A percentile compares a stretch with the other conserved stretches of the same genome.
Conservation (phyloP, 1,140 invertebrate genomes). For the Heliconius congener region DNA sequence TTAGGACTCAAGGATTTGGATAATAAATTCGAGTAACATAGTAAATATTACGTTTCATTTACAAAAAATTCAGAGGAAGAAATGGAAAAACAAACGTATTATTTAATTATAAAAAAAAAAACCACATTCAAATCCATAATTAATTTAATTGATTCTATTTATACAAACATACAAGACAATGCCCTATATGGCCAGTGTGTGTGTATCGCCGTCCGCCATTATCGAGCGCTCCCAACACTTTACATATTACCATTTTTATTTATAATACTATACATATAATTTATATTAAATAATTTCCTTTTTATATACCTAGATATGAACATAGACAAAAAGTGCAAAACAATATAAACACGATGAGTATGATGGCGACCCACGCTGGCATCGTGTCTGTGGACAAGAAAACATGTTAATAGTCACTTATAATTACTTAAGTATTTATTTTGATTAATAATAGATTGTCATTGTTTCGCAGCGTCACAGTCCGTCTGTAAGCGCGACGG, state of each 20-base stretch:
- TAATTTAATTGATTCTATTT: constrained; percentile 72
- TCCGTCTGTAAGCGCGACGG: too few relatives aligned
- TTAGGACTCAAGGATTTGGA: too few relatives aligned
- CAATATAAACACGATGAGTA: constrained; percentile 87
- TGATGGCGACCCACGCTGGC: constrained; percentile 88
- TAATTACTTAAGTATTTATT: neutral
- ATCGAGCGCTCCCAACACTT: constrained; percentile 41
- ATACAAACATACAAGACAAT: constrained; percentile 60
- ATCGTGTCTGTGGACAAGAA: constrained; percentile 84
- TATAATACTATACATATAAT: constrained; percentile 15
- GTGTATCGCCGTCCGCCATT: constrained; percentile 43
- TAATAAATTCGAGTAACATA: too few relatives aligned
- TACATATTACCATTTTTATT: constrained; percentile 24
- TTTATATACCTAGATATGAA: constrained; percentile 90
- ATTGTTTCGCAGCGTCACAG: too few relatives aligned
- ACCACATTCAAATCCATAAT: constrained; percentile 40
- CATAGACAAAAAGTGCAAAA: constrained; percentile 89
- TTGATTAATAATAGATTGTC: too few relatives aligned
- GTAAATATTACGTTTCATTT: too few relatives aligned
- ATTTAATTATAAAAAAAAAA: neutral
- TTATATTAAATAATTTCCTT: constrained; percentile 43
- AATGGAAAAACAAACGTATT: too few relatives aligned
- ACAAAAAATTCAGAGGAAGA: too few relatives aligned
- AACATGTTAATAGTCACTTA: neutral
- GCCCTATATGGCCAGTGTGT: constrained; percentile 31